Evolutionary conservation across 92 coral and sea anemone species (phyloP).

Genomic region (Nematostella vectensis): DNA sequence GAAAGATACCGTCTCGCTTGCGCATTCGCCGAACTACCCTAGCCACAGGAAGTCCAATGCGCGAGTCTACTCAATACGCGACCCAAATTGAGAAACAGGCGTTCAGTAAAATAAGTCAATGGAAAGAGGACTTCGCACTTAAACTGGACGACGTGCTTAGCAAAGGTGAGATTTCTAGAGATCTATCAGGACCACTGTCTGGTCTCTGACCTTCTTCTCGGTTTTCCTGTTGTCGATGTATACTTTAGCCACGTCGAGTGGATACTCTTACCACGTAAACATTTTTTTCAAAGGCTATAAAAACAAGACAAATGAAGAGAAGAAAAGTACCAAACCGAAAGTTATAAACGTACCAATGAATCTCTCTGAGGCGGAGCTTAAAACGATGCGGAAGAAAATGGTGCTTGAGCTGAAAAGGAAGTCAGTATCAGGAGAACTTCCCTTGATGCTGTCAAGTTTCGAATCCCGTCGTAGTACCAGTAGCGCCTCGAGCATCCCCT

Average conservation of each 20-base stretch:
- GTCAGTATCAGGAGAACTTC: background rate
- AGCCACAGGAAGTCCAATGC: slow-evolving; percentile 15
- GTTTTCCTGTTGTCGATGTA: background rate
- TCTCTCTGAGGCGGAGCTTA: slow-evolving; percentile 5
- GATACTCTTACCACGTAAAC: no score
- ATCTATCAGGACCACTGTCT: no score
- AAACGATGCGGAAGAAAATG: slow-evolving; percentile 5
- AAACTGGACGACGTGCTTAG: slow-evolving; percentile 26
- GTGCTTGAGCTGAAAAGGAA: slow-evolving; percentile 11
- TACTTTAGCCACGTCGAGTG: no score
- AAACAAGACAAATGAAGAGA: background rate
- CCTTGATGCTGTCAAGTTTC: background rate
- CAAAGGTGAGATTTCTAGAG: no score
- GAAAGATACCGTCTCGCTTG: background rate
- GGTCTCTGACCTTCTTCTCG: background rate
- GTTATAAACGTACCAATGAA: slow-evolving; percentile 18
- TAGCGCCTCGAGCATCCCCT: background rate
- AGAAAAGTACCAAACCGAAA: background rate
- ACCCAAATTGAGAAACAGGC: slow-evolving; percentile 22
- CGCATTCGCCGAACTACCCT: slow-evolving; percentile 13
- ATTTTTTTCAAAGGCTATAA: background rate
- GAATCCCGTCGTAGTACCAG: no score
- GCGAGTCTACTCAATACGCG: slow-evolving; percentile 16
- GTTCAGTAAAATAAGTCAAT: slow-evolving; percentile 23
- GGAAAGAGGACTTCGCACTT: slow-evolving; percentile 24